Evolutionary conservation across 2,113 vertebrate species (phyloP).

Genomic region (Hydropotes inermis): DNA sequence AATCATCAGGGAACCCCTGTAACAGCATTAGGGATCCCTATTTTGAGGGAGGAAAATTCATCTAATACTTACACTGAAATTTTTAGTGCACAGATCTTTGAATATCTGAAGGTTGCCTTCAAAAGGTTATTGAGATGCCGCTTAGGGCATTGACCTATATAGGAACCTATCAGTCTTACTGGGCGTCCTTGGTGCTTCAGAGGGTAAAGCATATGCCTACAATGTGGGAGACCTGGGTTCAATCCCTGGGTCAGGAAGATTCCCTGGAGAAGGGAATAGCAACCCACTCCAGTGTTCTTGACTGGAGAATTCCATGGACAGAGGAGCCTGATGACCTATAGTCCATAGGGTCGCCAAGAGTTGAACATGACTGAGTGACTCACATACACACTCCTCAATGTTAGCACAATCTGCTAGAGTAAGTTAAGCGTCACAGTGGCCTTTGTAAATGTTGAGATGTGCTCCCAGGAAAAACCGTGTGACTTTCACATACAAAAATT

Average conservation of each 20-base stretch:
- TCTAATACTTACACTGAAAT: background rate
- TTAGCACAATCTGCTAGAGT: background rate
- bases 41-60: background rate
- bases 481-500: background rate
- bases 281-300: background rate
- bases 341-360: background rate
- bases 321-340: background rate
- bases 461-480: background rate
- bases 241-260: background rate
- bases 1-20: background rate
- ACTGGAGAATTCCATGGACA: background rate
- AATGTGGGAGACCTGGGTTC: background rate
- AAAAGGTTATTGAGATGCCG: background rate
- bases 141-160: background rate
- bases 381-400: background rate
- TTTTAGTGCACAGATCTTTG: background rate
- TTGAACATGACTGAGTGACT: background rate
- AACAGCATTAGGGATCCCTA: background rate
- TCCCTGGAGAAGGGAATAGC: background rate
- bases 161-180: background rate
- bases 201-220: background rate
- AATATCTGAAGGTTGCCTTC: background rate
- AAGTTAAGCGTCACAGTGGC: fast-evolving
- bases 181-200: background rate
- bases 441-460: background rate